Evolutionary conservation across 1,140 invertebrate species (phyloP), one percentile per base, ranked within the genome.

Genomic region (Drepana arcuata): DNA sequence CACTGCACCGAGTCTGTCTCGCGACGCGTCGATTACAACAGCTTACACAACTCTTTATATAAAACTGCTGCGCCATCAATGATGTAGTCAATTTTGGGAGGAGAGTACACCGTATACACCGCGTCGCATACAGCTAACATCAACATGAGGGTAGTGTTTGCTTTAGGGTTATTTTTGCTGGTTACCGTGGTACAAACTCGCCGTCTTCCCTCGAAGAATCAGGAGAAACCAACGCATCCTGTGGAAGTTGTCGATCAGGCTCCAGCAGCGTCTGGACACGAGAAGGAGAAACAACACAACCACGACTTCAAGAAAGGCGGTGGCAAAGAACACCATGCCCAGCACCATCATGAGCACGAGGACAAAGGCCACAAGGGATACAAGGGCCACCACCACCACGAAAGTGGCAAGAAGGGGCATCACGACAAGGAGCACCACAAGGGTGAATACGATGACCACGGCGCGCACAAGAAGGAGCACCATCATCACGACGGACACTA

Each of bases 401-500:
- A 90, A 52, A 86, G 90, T 43, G 88, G 87, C 1, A 86, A 88
- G 29, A 90, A 93, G 48, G 91, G 90, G 0, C 89, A 92, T 54
- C 89, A 91, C 47, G 89, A 90, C 31, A 89, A 91, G 64, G 88
- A 90, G 50, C 83, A 88, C 34, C 86, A 92, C 39, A 87, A 87
- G 31, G 88, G 89, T 2, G 88, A 92, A 59, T 88, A 93, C 57
- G 86, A 88, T 25, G 90, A 92, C 33, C 86, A 93, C 41, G 87
- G 88, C 7, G 91, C 88, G 0, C 88, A 92, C 43, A 88, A 92
- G 48, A 90, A 93, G 44, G 85, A 88, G 21, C 88, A 92, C 52
- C 90, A 93, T 50, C 89, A 92, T 42, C 86, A 89, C 31, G 87
- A 84, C 16, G 91, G 93, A 37, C 87, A 87, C 56, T 89, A 93